Conservation (phyloP, 1,140 invertebrate species). For the Anastrepha ludens region DNA sequence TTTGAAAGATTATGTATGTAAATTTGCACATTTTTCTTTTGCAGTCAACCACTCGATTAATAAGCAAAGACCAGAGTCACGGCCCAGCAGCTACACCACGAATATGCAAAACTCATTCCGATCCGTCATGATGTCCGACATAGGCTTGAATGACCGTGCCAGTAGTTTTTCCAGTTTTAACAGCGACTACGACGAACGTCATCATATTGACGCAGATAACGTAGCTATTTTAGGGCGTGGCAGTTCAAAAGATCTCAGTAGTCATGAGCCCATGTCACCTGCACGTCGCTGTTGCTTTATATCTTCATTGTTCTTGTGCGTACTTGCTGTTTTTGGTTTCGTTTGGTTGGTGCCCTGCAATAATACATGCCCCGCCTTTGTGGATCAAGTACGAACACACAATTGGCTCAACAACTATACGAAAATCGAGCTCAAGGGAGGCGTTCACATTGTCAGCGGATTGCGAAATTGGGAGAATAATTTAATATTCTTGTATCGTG, state of each 20-base stretch:
- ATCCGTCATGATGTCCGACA: constrained; percentile 77
- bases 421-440: constrained; percentile 83
- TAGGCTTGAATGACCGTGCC: constrained; percentile 65
- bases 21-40: not conserved
- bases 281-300: constrained; percentile 80
- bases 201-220: constrained; percentile 65
- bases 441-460: constrained; percentile 81
- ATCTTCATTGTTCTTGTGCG: constrained; percentile 81
- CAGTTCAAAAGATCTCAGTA: constrained; percentile 59
- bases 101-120: constrained; percentile 72
- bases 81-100: constrained; percentile 64
- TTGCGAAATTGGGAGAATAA: constrained; percentile 78
- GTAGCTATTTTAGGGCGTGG: constrained; percentile 68
- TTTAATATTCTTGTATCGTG: constrained; percentile 82
- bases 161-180: constrained; percentile 70
- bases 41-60: constrained; percentile 29
- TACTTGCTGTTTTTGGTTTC: constrained; percentile 82
- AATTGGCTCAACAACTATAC: constrained; percentile 84
- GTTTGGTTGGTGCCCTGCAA: constrained; percentile 85
- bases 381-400: constrained; percentile 76
- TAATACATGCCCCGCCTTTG: constrained; percentile 78
- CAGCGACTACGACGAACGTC: constrained; percentile 67
- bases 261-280: constrained; percentile 77
- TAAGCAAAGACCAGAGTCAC: constrained; percentile 18
- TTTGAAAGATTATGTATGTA: too few species aligned